Evolutionary conservation across 2,113 vertebrate species (phyloP).

Genomic region (Vulpes ferrilata): DNA sequence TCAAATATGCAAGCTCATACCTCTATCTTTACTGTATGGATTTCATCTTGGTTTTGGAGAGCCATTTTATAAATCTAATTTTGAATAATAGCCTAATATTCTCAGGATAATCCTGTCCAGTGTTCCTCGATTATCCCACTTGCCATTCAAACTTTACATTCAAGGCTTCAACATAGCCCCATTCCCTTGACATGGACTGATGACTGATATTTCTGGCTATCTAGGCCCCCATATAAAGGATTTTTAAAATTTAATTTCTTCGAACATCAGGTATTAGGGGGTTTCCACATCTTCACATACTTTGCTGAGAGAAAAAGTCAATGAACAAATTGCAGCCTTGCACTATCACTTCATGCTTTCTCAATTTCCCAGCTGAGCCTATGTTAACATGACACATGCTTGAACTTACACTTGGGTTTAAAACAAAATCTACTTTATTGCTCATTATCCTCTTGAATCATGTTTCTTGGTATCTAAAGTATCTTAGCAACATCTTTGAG

Average conservation of each 20-base stretch:
- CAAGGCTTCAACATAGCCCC: background rate
- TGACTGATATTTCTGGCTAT: background rate
- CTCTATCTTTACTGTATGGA: background rate
- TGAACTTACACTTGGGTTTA: background rate
- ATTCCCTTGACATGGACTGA: background rate
- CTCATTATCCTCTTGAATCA: background rate
- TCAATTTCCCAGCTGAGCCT: background rate
- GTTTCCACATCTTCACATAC: background rate
- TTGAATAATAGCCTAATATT: background rate
- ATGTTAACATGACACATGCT: background rate
- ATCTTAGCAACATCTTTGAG: conserved; percentile 57
- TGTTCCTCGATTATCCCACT: background rate
- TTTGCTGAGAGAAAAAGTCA: background rate
- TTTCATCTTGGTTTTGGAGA: background rate
- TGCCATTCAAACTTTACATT: background rate
- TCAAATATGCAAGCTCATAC: background rate
- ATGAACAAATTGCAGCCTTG: background rate
- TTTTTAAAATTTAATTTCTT: conserved; percentile 21
- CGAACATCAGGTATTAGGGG: background rate
- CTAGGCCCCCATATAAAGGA: background rate
- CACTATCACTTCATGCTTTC: background rate
- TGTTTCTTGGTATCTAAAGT: background rate
- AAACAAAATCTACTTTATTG: background rate
- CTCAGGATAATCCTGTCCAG: background rate
- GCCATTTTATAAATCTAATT: background rate